Evolutionary conservation across 2,797 vertebrate species (phyloP).

Genomic region (Anabas testudineus): DNA sequence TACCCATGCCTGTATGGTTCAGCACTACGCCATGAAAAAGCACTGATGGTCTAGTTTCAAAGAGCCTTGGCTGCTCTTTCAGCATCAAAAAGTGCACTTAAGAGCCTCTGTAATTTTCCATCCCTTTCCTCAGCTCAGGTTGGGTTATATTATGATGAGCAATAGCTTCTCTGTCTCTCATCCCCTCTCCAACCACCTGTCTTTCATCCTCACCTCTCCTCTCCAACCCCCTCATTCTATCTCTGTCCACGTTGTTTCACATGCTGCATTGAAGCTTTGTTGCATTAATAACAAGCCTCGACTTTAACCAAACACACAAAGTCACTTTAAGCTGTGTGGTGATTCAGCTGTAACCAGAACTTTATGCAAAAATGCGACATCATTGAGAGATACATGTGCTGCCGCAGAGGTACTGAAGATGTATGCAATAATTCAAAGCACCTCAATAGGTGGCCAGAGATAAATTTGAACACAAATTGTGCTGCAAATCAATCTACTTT

Average conservation of each 20-base stretch:
- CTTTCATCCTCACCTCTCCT: constrained; percentile 56
- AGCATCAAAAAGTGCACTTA: constrained; percentile 77
- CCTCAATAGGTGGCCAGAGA: constrained; percentile 35
- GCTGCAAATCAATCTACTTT: constrained; percentile 24
- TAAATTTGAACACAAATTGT: constrained; percentile 15
- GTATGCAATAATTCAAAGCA: constrained; percentile 51
- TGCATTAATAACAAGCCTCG: constrained; percentile 48
- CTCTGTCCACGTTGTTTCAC: constrained; percentile 30
- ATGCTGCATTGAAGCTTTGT: constrained; percentile 30
- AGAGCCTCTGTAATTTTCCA: constrained; percentile 69
- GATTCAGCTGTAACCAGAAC: constrained; percentile 27
- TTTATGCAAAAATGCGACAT: constrained; percentile 35
- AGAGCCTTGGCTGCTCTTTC: constrained; percentile 70
- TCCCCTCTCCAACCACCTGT: constrained; percentile 32
- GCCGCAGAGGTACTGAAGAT: constrained; percentile 14
- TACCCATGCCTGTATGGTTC: constrained; percentile 53
- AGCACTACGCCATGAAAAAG: constrained; percentile 43
- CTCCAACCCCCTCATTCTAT: constrained; percentile 19
- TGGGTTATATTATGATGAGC: constrained; percentile 66
- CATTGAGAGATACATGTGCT: constrained; percentile 29
- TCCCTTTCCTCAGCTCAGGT: constrained; percentile 53
- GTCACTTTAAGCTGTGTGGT: constrained; percentile 21
- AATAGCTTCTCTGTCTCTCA: constrained; percentile 36
- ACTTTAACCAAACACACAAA: constrained; percentile 18
- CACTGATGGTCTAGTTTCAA: constrained; percentile 72